Evolutionary conservation across 53 echinoderm and acorn worm genomes (phyloP).

Genomic region (Antedon mediterranea): DNA sequence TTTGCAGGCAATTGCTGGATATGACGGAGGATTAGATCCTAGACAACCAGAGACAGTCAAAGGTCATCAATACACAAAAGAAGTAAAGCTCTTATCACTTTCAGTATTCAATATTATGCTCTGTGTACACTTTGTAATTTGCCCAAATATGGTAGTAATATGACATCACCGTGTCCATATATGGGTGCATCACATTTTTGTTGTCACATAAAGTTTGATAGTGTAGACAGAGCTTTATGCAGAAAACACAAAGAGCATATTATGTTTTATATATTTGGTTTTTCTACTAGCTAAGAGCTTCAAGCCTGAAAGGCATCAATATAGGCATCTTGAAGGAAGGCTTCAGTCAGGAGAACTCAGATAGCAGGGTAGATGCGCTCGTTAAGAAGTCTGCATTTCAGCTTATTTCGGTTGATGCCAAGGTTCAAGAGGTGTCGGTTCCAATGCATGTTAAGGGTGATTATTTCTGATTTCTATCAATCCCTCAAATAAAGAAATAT

Average conservation of each 20-base stretch:
- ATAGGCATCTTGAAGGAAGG: constrained; percentile 67
- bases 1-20: constrained; percentile 50
- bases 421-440: constrained; percentile 39
- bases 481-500: too few species aligned
- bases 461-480: too few species aligned
- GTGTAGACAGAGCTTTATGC: too few species aligned
- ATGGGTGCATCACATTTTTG: too few species aligned
- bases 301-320: constrained; percentile 47
- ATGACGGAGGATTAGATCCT: constrained; percentile 51
- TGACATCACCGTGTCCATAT: too few species aligned
- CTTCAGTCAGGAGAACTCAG: constrained; percentile 28
- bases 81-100: constrained; percentile 30
- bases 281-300: constrained; percentile 18
- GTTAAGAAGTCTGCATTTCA: constrained; percentile 34
- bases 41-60: constrained; percentile 40
- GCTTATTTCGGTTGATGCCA: constrained; percentile 41
- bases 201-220: too few species aligned
- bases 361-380: constrained; percentile 36
- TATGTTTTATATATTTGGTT: not conserved
- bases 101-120: too few species aligned
- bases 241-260: not conserved
- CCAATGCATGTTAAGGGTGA: constrained; percentile 48
- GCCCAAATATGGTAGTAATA: too few species aligned
- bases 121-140: too few species aligned
- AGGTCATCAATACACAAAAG: constrained; percentile 48